Percentiles rank a stretch among this genome's conserved stretches.
These are phyloP conservation scores for Ispidina picta DNA, from an alignment of 2,797 vertebrate species.

Conservation along the genomic window DNA sequence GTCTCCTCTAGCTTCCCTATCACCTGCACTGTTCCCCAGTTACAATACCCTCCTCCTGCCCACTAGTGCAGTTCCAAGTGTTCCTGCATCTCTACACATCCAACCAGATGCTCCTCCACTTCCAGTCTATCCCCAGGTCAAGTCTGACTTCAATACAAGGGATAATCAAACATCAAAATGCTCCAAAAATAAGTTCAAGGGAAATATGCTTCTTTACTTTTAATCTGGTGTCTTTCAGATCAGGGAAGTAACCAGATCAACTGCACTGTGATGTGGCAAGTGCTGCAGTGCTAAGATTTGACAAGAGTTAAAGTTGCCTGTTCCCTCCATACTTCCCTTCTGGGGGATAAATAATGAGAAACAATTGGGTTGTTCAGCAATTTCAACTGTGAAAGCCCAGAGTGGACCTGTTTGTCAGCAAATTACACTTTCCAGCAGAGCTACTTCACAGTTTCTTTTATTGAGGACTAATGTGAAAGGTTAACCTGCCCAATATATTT, in stretches of 20 bases:
- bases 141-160: neutral
- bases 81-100: neutral
- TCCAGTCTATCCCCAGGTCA: neutral
- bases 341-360: neutral
- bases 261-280: neutral
- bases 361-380: neutral
- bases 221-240: neutral
- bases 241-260: neutral
- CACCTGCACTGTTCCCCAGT: neutral
- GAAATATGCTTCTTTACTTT: neutral
- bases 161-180: neutral
- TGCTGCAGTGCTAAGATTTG: neutral
- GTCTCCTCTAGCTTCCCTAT: neutral
- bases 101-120: neutral
- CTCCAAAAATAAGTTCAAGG: neutral
- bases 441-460: accelerated
- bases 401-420: neutral
- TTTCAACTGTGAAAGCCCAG: neutral
- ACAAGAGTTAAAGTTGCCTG: neutral
- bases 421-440: neutral
- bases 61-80: neutral
- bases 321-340: neutral
- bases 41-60: neutral
- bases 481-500: neutral
- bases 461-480: neutral